Base-by-base conservation (phyloP, 2,113 vertebrate species). In the Elaphurus davidianus region DNA sequence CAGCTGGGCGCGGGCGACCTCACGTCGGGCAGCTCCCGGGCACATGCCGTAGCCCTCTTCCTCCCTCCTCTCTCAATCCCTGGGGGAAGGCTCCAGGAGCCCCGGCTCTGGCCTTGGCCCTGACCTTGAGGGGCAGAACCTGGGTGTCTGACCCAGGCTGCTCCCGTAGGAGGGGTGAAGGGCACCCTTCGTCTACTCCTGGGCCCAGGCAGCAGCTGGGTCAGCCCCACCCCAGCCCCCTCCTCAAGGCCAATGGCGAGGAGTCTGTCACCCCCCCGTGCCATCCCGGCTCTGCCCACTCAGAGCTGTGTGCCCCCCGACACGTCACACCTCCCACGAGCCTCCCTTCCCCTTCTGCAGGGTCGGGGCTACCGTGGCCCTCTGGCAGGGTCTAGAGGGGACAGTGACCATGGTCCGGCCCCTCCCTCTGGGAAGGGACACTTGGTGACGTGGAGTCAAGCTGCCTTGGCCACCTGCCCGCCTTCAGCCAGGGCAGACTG, bases 381-480 rank as follows among this genome's bases (percentile, higher is more conserved):
- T 12, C 52, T 36, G 86, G 62, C 45, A 76, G 81, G 67, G 59
- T 57, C 33, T 27, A 40, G 10, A 86, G 50, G 62, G 55, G 11
- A 86, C 14, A n/a, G 78, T 36, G 25, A 23, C 52, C 62, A 90
- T 0, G 16, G 30, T 71, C 33, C 3, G 54, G 59, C 23, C 23
- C 21, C 52, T 55, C 27, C 13, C 2, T 62, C 94, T 40, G 55
- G 23, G 52, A 43, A 17, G 11, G 23, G 62, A 54, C 36, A 74
- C 43, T 14, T 67, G 45, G 76, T 45, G 47, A 57, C 52, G 36
- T 0, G 4, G 78, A 96, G 92, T 55, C 85, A 28, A 12, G 87
- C 91, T 85, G 54, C 91, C 96, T 88, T 88, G 28, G 33, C 93
- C 94, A 43, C 83, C 62, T 84, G 91, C 91, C 92, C 64, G 10